A percentile compares a stretch with the other conserved stretches of the same genome.
Evolutionary conservation across 2,888 invertebrate species (phyloP).

Genomic region (Melinaea marsaeus): DNA sequence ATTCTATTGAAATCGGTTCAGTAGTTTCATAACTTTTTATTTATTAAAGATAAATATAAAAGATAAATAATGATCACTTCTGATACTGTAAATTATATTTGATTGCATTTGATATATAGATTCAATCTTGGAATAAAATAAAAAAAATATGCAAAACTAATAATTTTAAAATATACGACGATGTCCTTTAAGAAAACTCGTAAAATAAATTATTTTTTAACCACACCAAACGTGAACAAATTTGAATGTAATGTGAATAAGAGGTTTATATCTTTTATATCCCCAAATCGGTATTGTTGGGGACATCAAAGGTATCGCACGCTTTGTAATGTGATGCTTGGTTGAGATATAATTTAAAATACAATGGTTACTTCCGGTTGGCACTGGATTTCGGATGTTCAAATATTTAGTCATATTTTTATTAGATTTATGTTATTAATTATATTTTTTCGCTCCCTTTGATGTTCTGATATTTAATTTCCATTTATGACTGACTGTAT

Average conservation of each 20-base stretch:
- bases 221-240: not conserved
- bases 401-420: constrained; percentile 6
- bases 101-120: too few relatives aligned
- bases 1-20: too few relatives aligned
- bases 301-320: constrained; percentile 26
- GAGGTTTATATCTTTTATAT: constrained; percentile 19
- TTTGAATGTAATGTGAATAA: not conserved
- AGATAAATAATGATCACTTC: too few relatives aligned
- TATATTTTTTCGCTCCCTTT: not conserved
- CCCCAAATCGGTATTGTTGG: constrained; percentile 21
- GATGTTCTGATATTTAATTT: constrained; percentile 11
- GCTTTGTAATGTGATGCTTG: constrained; percentile 25
- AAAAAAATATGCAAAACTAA: not conserved
- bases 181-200: not conserved
- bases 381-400: constrained; percentile 7
- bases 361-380: constrained; percentile 6
- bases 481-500: not conserved
- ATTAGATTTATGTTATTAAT: constrained; percentile 3
- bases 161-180: not conserved
- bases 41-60: too few relatives aligned
- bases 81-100: too few relatives aligned
- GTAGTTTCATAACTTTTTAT: too few relatives aligned
- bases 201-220: not conserved
- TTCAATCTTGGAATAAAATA: too few relatives aligned
- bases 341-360: constrained; percentile 21